These are phyloP conservation scores for Ectropis crepuscularia DNA, from an alignment of 2,888 invertebrate species.

Conservation along the genomic window DNA sequence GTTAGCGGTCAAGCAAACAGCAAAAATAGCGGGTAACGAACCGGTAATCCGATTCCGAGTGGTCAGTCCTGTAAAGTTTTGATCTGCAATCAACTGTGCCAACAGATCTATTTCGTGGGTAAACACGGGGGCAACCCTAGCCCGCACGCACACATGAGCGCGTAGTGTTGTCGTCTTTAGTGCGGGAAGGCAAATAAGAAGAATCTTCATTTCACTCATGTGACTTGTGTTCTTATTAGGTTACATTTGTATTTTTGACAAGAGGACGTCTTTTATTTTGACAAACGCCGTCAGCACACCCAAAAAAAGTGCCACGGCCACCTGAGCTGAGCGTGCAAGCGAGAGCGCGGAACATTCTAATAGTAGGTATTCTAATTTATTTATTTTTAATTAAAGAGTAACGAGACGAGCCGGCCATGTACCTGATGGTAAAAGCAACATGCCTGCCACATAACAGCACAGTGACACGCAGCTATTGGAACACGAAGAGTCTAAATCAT, in stretches of 20 bases:
- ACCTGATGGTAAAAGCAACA: no score
- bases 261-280: not conserved
- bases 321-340: no score
- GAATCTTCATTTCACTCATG: not conserved
- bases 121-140: conserved; percentile 67
- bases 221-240: not conserved
- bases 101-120: conserved; percentile 76
- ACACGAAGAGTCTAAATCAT: no score
- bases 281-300: no score
- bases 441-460: no score
- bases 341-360: no score
- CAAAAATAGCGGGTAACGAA: conserved; percentile 77
- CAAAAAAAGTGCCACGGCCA: no score
- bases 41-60: conserved; percentile 77
- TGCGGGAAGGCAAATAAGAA: conserved; percentile 12
- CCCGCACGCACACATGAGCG: conserved; percentile 24
- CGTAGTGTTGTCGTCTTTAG: conserved; percentile 20
- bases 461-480: no score
- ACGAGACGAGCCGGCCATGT: no score
- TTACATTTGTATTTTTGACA: not conserved
- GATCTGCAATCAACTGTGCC: conserved; percentile 78
- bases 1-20: conserved; percentile 73
- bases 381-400: no score
- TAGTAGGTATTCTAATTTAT: no score
- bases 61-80: conserved; percentile 78